Base-by-base conservation (phyloP, 2,113 vertebrate genomes). In the Strigops habroptila region DNA sequence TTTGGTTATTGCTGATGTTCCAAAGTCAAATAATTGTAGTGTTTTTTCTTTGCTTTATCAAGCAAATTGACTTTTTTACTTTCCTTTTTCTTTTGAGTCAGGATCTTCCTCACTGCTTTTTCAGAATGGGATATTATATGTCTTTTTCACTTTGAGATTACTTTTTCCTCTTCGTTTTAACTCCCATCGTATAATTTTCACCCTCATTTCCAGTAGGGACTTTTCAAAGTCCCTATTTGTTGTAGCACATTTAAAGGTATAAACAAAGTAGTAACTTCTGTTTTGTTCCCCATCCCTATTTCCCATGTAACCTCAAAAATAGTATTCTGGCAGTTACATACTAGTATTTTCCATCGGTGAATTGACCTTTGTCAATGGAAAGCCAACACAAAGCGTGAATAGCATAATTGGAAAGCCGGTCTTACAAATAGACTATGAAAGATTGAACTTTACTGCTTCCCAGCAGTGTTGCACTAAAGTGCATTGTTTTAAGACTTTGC, bases 1-100 rank as follows among this genome's bases (percentile, higher is more conserved):
- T 71, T 75, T 78, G 43, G 53, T 95, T 95, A 77, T 83, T 95
- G 91, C 73, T 95, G 94, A 86, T 93, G 81, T 92, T 95, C 78
- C 81, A 68, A 85, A 95, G 91, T 92, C 31, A 55, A 95, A 94
- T 95, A 86, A 90, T 90, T 86, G 51, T 91, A 19, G 6, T 37
- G 51, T 91, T 78, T 95, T 67, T 37, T 65, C n/a, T 82, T 18
- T 76, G 63, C 62, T 68, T 93, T 95, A 84, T 91, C 43, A 87
- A 86, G 89, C 28, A 93, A 90, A 92, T 88, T 90, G 81, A 62
- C 44, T 85, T 10, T 67, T 3, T 24, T 30, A 14, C 3, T 44
- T 37, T 37, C 2, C 3, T 41, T 82, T 76, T 73, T 44, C 39
- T 80, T 91, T 73, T 48, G 41, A 92, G 68, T 81, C 43, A 67